These are phyloP conservation scores for Psephotus haematonotus DNA, from an alignment of 2,113 vertebrate genomes.

Conservation along the genomic window DNA sequence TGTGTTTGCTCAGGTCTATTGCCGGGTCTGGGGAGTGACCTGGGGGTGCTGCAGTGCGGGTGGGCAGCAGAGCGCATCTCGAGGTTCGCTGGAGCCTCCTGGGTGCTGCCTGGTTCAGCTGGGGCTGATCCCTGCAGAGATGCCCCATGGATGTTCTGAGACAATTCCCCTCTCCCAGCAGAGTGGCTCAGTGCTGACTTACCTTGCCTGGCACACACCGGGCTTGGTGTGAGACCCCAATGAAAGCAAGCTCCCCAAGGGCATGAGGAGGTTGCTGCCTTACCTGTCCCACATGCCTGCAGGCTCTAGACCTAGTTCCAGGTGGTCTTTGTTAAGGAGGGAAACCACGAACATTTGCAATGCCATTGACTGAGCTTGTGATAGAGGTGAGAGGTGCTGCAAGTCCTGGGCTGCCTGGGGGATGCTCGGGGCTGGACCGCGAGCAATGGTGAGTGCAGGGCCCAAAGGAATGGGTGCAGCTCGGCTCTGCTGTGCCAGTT, in stretches of 20 bases:
- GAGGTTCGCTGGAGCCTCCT: neutral
- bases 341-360: too few species aligned
- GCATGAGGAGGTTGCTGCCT: neutral
- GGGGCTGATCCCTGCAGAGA: neutral
- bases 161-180: neutral
- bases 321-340: neutral
- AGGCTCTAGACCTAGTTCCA: neutral
- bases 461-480: neutral
- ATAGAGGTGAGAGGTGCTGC: neutral
- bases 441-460: neutral
- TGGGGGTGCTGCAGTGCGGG: accelerated
- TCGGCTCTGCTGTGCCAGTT: neutral
- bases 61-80: neutral
- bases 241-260: neutral
- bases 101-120: neutral
- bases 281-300: neutral
- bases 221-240: neutral
- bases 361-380: neutral
- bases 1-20: neutral
- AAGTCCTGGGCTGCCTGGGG: neutral
- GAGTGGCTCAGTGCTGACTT: neutral
- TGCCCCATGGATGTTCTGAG: neutral
- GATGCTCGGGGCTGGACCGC: neutral
- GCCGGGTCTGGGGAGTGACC: neutral
- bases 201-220: neutral